Conservation (phyloP, 2,888 invertebrate genomes). For the Mythimna loreyi region DNA sequence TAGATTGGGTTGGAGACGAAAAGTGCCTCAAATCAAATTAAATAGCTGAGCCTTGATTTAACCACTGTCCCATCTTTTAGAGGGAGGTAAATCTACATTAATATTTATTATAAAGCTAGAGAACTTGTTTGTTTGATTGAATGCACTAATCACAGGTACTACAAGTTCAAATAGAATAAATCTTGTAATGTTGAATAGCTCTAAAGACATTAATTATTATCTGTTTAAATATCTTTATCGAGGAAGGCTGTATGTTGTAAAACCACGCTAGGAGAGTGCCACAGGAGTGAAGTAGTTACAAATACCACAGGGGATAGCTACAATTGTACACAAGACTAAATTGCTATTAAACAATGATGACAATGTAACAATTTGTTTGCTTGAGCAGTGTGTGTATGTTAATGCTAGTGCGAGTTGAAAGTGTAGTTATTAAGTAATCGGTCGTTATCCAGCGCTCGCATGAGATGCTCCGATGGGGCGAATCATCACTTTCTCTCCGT, state of each 20-base stretch:
- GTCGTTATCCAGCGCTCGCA: conserved; percentile 46
- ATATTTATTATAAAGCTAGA: no score
- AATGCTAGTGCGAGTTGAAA: conserved; percentile 40
- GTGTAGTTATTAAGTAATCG: conserved; percentile 51
- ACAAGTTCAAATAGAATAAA: no score
- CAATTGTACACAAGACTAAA: background rate
- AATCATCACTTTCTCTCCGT: conserved; percentile 62
- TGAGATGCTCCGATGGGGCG: conserved; percentile 57
- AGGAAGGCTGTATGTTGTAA: no score
- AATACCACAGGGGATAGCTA: no score
- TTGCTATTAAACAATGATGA: conserved; percentile 1
- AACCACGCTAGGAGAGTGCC: no score
- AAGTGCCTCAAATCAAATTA: background rate
- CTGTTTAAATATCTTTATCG: no score
- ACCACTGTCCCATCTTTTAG: background rate
- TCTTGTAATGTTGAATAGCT: no score
- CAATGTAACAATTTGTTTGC: background rate
- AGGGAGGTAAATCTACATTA: background rate
- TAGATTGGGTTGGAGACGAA: background rate
- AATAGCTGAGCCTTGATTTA: background rate
- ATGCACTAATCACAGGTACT: no score
- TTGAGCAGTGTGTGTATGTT: conserved; percentile 21
- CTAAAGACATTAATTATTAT: no score
- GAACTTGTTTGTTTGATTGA: no score
- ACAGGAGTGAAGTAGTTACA: no score